phyloP scores from a whole-genome alignment of 1,140 invertebrate genomes.

The Drosophila burlai region DNA sequence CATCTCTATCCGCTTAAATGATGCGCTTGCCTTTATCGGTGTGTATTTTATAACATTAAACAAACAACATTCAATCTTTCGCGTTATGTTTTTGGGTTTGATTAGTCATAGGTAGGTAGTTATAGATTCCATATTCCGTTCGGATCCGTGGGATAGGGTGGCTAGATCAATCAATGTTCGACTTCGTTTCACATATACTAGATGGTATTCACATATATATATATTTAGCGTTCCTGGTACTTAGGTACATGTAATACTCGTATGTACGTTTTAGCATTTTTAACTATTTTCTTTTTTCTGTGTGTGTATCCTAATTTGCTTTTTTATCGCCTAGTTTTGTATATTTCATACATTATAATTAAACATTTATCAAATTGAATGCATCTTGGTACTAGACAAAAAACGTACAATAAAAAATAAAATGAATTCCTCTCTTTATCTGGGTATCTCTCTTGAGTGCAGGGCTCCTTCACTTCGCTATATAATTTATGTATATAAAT shows the following conservation, averaged over 20 bases:
- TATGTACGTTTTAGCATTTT: conserved; percentile 21
- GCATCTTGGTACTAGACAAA: conserved; percentile 74
- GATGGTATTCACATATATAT: conserved; percentile 17
- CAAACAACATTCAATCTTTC: conserved; percentile 68
- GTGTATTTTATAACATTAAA: conserved; percentile 60
- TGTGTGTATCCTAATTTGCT: conserved; percentile 12
- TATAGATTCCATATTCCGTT: conserved; percentile 35
- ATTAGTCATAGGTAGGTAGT: conserved; percentile 44
- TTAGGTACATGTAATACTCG: conserved; percentile 46
- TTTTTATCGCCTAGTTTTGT: conserved; percentile 39
- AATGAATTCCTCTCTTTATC: conserved; percentile 38
- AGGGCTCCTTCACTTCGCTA: conserved; percentile 17
- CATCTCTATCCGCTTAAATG: conserved; percentile 4
- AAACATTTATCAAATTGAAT: conserved; percentile 76
- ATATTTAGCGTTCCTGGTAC: conserved; percentile 27
- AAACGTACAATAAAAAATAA: conserved; percentile 66
- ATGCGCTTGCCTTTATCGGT: conserved; percentile 28
- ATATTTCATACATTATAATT: conserved; percentile 57
- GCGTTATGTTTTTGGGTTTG: conserved; percentile 23
- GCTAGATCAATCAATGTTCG: conserved; percentile 38
- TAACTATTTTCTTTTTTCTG: conserved; percentile 9
- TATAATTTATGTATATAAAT: conserved; percentile 27
- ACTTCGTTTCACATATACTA: conserved; percentile 19
- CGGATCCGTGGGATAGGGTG: conserved; percentile 48
- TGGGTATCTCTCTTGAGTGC: conserved; percentile 31